phyloP scores from a whole-genome alignment of 1,140 invertebrate species.

The Lineus longissimus region DNA sequence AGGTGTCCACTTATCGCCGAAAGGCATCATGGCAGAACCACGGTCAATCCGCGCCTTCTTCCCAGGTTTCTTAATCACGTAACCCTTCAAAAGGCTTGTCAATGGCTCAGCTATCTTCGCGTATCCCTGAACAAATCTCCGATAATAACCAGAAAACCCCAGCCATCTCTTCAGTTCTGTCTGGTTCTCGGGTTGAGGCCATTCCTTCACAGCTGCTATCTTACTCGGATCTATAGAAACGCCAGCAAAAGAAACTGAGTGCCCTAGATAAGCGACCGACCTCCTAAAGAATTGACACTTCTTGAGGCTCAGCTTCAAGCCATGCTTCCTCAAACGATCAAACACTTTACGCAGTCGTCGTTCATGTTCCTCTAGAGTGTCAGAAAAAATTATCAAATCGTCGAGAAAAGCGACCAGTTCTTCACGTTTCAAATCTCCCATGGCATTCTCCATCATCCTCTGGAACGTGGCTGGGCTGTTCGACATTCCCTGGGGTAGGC shows the following conservation, averaged over 20 bases:
- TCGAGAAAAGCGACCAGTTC: conserved; percentile 14
- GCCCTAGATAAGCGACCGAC: conserved; percentile 29
- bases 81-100: conserved; percentile 19
- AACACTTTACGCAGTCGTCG: conserved; percentile 16
- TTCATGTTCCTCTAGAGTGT: conserved; percentile 18
- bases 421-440: conserved; percentile 15
- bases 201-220: conserved; percentile 29
- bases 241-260: conserved; percentile 26
- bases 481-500: conserved; percentile 17
- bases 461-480: conserved; percentile 30
- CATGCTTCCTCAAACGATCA: conserved; percentile 8
- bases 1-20: background rate
- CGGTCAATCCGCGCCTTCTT: too few relatives aligned
- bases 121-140: conserved; percentile 31
- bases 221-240: conserved; percentile 34
- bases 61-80: background rate
- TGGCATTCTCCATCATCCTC: conserved; percentile 26
- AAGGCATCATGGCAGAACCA: too few relatives aligned
- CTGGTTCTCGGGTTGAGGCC: conserved; percentile 30
- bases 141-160: conserved; percentile 30
- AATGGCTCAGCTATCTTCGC: conserved; percentile 28
- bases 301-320: conserved; percentile 17
- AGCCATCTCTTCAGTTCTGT: conserved; percentile 36
- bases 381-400: conserved; percentile 22
- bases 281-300: conserved; percentile 45